These are phyloP conservation scores for Ursus arctos DNA, from an alignment of 2,113 vertebrate genomes.

Conservation along the genomic window DNA sequence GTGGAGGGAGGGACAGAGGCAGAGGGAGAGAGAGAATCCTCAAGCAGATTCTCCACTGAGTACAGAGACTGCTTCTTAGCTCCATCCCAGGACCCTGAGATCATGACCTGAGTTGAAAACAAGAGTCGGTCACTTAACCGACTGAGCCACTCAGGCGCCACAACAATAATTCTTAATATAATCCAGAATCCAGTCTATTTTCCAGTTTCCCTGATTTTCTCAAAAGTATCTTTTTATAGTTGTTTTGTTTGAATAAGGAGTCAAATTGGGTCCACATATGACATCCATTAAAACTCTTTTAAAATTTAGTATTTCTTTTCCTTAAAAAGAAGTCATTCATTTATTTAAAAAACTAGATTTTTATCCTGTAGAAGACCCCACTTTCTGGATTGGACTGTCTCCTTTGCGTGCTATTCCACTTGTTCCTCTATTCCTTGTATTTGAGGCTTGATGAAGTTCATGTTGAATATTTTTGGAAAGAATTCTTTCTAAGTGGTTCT, in stretches of 20 bases:
- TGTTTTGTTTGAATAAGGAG: background rate
- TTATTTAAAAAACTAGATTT: background rate
- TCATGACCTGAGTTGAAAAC: background rate
- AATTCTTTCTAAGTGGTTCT: background rate
- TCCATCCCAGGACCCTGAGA: background rate
- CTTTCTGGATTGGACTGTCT: background rate
- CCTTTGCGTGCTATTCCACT: background rate
- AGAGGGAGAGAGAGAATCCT: background rate
- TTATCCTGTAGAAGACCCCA: background rate
- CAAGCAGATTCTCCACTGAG: background rate
- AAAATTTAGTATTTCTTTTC: background rate
- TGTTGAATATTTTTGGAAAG: background rate
- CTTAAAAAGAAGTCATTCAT: background rate
- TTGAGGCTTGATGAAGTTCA: background rate
- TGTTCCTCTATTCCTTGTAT: background rate
- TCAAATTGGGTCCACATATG: background rate
- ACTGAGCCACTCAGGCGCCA: background rate
- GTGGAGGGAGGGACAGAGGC: background rate
- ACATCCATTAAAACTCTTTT: background rate
- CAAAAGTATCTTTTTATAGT: background rate
- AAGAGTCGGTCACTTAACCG: background rate
- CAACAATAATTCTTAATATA: background rate
- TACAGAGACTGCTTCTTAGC: background rate
- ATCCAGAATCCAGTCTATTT: background rate
- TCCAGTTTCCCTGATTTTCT: background rate